phyloP scores from a whole-genome alignment of 2,888 invertebrate species.

The Tanypteryx hageni region DNA sequence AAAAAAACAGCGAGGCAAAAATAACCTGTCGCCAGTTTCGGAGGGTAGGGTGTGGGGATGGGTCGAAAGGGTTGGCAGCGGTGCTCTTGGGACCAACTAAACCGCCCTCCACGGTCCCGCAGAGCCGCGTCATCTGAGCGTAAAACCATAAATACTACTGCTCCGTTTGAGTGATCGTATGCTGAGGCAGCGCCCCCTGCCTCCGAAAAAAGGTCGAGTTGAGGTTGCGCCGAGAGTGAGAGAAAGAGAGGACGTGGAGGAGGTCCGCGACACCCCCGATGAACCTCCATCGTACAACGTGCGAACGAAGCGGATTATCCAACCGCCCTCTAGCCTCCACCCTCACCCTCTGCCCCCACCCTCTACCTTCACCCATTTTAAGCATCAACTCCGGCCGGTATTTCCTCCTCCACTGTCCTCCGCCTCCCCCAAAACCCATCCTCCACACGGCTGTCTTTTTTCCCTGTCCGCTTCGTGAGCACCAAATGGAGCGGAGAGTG shows the following conservation, averaged over 20 bases:
- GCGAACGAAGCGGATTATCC: conserved; percentile 6
- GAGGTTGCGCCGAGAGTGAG: background rate
- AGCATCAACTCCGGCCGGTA: background rate
- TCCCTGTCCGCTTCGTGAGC: background rate
- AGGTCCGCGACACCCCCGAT: no score
- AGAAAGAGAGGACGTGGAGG: background rate
- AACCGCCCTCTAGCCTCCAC: background rate
- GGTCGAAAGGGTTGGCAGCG: no score
- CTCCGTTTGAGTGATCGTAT: background rate
- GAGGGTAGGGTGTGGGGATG: no score
- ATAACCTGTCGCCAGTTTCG: no score
- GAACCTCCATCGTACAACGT: background rate
- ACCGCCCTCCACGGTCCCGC: background rate
- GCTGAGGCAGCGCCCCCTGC: background rate
- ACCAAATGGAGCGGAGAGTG: background rate
- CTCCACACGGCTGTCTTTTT: background rate
- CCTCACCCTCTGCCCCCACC: no score
- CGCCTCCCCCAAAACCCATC: background rate
- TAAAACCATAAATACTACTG: background rate
- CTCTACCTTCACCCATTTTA: background rate
- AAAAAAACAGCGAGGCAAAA: no score
- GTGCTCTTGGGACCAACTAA: background rate
- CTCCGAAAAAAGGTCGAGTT: background rate
- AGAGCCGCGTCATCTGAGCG: background rate
- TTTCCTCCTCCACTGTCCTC: background rate